These are phyloP conservation scores for Cephus cinctus DNA, from an alignment of 1,140 invertebrate genomes.

Conservation along the genomic window DNA sequence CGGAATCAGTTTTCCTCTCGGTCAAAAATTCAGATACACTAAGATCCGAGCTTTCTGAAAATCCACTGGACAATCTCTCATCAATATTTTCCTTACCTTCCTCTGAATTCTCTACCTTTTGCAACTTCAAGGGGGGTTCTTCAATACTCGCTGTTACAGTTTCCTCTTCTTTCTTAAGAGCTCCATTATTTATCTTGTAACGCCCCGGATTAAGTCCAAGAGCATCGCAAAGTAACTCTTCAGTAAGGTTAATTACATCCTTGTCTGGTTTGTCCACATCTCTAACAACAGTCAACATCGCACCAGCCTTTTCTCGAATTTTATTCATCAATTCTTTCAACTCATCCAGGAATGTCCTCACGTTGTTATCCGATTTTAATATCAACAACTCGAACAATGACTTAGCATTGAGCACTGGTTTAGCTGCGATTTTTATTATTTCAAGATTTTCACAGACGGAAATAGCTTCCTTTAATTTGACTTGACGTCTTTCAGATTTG, in stretches of 20 bases:
- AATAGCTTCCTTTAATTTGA: conserved; percentile 57
- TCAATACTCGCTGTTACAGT: conserved; percentile 2
- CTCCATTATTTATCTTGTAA: conserved; percentile 36
- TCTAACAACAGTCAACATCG: conserved; percentile 25
- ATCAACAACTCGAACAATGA: conserved; percentile 45
- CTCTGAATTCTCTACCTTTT: conserved; percentile 28
- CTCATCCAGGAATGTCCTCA: conserved; percentile 38
- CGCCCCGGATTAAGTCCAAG: conserved; percentile 38
- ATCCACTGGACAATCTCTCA: conserved; percentile 39
- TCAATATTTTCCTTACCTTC: conserved; percentile 43
- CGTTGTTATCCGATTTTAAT: conserved; percentile 45
- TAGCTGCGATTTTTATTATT: conserved; percentile 48
- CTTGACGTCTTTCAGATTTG: conserved; percentile 51
- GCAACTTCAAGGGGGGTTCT: conserved; percentile 34
- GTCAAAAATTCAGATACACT: conserved; percentile 40
- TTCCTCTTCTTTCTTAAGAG: conserved; percentile 24
- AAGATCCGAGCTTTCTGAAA: conserved; percentile 37
- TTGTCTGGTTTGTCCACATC: conserved; percentile 21
- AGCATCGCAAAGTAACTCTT: conserved; percentile 37
- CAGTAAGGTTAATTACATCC: conserved; percentile 34
- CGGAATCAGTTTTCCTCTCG: conserved; percentile 31
- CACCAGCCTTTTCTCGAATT: conserved; percentile 31
- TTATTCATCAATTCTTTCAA: conserved; percentile 40
- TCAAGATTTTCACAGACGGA: conserved; percentile 44
- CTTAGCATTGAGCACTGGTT: conserved; percentile 45